Evolutionary conservation across 1,140 invertebrate species (phyloP).

Genomic region (Hestina assimilis): DNA sequence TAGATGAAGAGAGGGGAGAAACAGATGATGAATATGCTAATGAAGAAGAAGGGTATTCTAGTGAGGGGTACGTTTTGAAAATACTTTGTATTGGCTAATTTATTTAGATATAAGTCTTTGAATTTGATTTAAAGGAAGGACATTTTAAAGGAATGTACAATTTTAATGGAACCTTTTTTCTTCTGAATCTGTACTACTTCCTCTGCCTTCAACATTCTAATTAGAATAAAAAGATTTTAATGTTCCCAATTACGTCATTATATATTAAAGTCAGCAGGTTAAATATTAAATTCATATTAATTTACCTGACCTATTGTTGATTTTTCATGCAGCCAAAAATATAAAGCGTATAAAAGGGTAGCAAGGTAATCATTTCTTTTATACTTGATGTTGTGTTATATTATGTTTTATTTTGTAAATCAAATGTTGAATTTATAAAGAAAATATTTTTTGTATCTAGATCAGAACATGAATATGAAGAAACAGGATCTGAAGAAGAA

Average conservation of each 20-base stretch:
- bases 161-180: too few species aligned
- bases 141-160: too few species aligned
- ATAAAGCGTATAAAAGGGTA: conserved; percentile 60
- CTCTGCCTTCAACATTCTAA: too few species aligned
- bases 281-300: too few species aligned
- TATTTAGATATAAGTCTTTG: too few species aligned
- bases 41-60: conserved; percentile 82
- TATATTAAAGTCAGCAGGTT: too few species aligned
- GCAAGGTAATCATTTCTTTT: conserved; percentile 46
- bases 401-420: background rate
- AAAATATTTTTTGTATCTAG: conserved; percentile 48
- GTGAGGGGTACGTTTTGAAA: conserved; percentile 78
- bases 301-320: conserved; percentile 8
- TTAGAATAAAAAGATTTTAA: too few species aligned
- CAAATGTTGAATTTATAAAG: background rate
- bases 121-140: too few species aligned
- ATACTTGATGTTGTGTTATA: background rate
- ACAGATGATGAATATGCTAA: conserved; percentile 83
- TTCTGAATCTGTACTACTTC: too few species aligned
- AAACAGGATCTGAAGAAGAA: conserved; percentile 85
- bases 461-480: conserved; percentile 84
- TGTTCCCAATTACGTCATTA: too few species aligned
- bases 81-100: too few species aligned
- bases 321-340: conserved; percentile 54
- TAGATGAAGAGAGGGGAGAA: conserved; percentile 78